Conservation (phyloP, 2,888 invertebrate genomes). For the Hermaeophaga mercurialis region DNA sequence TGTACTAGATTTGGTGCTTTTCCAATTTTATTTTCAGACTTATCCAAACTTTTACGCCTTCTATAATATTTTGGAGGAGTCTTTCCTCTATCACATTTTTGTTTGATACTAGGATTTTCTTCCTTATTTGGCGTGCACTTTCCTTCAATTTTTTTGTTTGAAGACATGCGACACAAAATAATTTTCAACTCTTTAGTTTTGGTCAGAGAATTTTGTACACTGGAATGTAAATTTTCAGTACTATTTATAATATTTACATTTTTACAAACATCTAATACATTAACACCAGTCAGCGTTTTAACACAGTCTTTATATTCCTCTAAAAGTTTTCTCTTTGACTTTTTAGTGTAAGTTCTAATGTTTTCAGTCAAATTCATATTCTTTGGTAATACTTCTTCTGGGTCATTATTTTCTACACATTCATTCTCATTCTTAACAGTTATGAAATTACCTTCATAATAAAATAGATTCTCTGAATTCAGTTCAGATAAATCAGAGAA, state of each 20-base stretch:
- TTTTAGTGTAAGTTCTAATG: slow-evolving; percentile 36
- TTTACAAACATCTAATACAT: slow-evolving; percentile 37
- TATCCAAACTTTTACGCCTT: slow-evolving; percentile 36
- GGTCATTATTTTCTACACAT: slow-evolving; percentile 14
- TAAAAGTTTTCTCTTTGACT: slow-evolving; percentile 29
- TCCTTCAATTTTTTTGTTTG: slow-evolving; percentile 25
- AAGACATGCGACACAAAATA: slow-evolving; percentile 32
- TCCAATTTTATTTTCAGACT: slow-evolving; percentile 39
- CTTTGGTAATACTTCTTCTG: slow-evolving; percentile 34
- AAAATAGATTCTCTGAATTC: slow-evolving; percentile 21
- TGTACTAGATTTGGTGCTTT: slow-evolving; percentile 41
- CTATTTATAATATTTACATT: slow-evolving; percentile 38
- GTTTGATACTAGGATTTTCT: slow-evolving; percentile 33
- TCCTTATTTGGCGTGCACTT: slow-evolving; percentile 24
- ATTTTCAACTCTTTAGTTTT: slow-evolving; percentile 36
- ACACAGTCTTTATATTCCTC: slow-evolving; percentile 37
- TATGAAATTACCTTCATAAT: slow-evolving; percentile 20
- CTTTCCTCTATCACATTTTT: slow-evolving; percentile 40
- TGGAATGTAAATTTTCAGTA: slow-evolving; percentile 35
- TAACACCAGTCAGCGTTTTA: slow-evolving; percentile 31
- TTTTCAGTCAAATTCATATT: slow-evolving; percentile 39
- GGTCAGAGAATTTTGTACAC: slow-evolving; percentile 34
- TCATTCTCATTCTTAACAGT: slow-evolving; percentile 6
- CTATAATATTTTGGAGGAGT: slow-evolving; percentile 36
- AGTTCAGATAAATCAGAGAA: slow-evolving; percentile 26